phyloP scores from a whole-genome alignment of 2,797 vertebrate species.

The Capromys pilorides region DNA sequence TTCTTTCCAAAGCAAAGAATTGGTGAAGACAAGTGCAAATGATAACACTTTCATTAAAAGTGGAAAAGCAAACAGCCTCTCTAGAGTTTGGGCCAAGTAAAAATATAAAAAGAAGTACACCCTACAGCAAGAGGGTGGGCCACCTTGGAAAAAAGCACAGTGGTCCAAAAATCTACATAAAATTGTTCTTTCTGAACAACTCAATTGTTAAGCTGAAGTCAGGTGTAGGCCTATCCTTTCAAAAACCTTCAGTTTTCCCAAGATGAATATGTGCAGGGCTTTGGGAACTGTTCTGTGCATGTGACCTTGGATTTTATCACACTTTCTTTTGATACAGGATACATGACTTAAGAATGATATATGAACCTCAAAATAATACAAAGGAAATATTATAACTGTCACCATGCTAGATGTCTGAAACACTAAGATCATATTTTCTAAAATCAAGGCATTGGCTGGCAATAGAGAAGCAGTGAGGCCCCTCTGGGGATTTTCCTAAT shows the following conservation, averaged over 20 bases:
- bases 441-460: neutral
- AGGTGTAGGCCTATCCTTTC: neutral
- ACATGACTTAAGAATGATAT: too few relatives aligned
- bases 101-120: neutral
- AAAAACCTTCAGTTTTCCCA: neutral
- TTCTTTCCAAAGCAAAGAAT: neutral
- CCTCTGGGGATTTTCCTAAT: neutral
- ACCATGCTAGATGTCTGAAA: too few relatives aligned
- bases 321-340: neutral
- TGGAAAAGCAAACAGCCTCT: neutral
- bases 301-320: neutral
- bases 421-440: too few relatives aligned
- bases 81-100: neutral
- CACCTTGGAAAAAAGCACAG: neutral
- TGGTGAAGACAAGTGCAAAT: neutral
- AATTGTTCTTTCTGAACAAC: neutral
- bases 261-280: neutral
- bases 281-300: neutral
- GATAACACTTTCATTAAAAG: neutral
- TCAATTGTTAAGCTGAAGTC: neutral
- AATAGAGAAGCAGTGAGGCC: neutral
- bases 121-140: neutral
- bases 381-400: too few relatives aligned
- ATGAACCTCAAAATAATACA: too few relatives aligned
- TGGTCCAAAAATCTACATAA: neutral